A percentile compares a stretch with the other conserved stretches of the same genome.
phyloP scores from a whole-genome alignment of 2,797 vertebrate species.

The Spinibarbus caldwelli region DNA sequence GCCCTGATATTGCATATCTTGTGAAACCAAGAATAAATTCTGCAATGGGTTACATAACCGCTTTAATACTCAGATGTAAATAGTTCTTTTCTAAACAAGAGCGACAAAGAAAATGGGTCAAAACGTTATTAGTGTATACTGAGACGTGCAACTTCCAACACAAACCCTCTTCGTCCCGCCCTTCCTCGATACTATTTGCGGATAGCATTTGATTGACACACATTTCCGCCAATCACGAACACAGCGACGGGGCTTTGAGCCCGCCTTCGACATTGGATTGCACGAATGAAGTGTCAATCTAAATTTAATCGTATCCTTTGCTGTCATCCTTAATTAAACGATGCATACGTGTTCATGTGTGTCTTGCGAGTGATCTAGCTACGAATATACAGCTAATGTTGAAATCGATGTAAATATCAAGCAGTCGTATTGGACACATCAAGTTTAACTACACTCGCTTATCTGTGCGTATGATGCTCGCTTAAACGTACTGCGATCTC shows the following conservation, averaged over 20 bases:
- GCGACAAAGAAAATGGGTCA: conserved; percentile 3
- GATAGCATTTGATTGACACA: conserved; percentile 10
- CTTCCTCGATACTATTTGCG: not conserved
- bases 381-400: not conserved
- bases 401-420: not conserved
- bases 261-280: conserved; percentile 69
- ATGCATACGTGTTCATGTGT: not conserved
- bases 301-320: conserved; percentile 55
- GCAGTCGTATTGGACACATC: not conserved
- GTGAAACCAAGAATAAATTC: not conserved
- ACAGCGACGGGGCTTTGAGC: not conserved
- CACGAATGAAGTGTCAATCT: conserved; percentile 64
- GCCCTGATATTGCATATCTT: not conserved
- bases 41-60: not conserved
- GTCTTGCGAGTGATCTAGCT: not conserved
- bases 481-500: not conserved
- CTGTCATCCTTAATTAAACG: conserved; percentile 52
- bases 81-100: not conserved
- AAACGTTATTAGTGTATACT: not conserved
- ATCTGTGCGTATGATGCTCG: not conserved
- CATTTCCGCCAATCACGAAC: conserved; percentile 64
- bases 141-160: conserved; percentile 17
- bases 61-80: not conserved
- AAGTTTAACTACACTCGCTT: not conserved
- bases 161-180: not conserved